phyloP scores from a whole-genome alignment of 1,140 invertebrate species.

The Conopomorpha cramerella region DNA sequence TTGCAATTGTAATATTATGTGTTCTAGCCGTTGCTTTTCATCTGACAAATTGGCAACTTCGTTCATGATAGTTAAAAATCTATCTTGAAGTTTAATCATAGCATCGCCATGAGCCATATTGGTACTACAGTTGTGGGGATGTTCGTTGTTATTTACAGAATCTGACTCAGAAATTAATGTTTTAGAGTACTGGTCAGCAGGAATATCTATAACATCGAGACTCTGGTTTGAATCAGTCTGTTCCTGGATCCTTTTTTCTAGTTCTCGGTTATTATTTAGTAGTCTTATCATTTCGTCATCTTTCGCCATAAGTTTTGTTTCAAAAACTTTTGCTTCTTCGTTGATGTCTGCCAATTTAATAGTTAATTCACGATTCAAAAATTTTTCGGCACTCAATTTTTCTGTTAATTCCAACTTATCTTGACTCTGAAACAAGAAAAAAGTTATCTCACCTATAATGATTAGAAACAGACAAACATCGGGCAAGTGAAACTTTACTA shows the following conservation, averaged over 20 bases:
- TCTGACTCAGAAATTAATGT: neutral
- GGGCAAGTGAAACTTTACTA: too few relatives aligned
- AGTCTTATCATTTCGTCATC: conserved; percentile 70
- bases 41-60: conserved; percentile 88
- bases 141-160: conserved; percentile 1
- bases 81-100: conserved; percentile 78
- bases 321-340: conserved; percentile 67
- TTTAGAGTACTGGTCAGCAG: too few relatives aligned
- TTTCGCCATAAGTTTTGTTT: conserved; percentile 66
- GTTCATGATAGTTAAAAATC: conserved; percentile 86
- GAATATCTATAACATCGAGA: too few relatives aligned
- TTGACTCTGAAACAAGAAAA: conserved; percentile 68
- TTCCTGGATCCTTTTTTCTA: conserved; percentile 62
- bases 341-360: conserved; percentile 71
- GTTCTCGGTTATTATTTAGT: conserved; percentile 64
- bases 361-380: conserved; percentile 75
- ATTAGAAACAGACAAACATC: too few relatives aligned
- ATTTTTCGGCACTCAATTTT: conserved; percentile 78
- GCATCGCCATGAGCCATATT: conserved; percentile 53
- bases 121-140: conserved; percentile 8
- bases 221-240: conserved; percentile 53
- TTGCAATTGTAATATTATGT: conserved; percentile 89
- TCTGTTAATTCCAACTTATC: conserved; percentile 85
- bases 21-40: conserved; percentile 90
- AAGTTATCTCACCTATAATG: too few relatives aligned